phyloP scores from a whole-genome alignment of 1,140 invertebrate genomes.

The Neodiprion pinetum region DNA sequence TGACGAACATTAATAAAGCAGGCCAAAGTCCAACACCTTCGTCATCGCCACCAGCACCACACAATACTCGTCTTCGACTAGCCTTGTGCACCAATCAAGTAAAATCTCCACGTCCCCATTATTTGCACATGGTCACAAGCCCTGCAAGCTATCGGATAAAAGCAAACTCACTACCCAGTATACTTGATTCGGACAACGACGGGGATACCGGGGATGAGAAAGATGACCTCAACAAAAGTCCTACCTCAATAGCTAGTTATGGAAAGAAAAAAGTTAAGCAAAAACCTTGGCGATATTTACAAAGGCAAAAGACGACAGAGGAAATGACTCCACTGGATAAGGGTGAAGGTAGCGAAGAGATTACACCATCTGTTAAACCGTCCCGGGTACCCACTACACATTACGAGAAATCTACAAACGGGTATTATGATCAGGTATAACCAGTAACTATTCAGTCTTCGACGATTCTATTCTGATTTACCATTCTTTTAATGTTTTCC shows the following conservation, averaged over 20 bases:
- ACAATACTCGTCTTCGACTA: constrained; percentile 46
- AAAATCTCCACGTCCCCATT: constrained; percentile 48
- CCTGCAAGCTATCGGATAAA: constrained; percentile 70
- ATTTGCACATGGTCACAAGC: constrained; percentile 58
- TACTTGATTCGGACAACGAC: constrained; percentile 77
- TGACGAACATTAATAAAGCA: constrained; percentile 39
- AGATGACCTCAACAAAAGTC: constrained; percentile 65
- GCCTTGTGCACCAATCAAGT: constrained; percentile 52
- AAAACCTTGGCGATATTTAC: constrained; percentile 57
- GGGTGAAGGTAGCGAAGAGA: constrained; percentile 10
- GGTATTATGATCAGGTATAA: not conserved
- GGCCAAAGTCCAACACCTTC: constrained; percentile 39
- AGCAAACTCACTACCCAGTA: constrained; percentile 79
- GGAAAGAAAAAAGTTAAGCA: constrained; percentile 49
- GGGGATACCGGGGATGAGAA: constrained; percentile 64
- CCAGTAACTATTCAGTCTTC: too few species aligned
- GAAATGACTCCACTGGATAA: constrained; percentile 53
- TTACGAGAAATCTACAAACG: not conserved
- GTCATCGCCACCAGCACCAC: constrained; percentile 36
- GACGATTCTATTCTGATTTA: too few species aligned
- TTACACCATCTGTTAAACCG: not conserved
- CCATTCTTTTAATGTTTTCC: too few species aligned
- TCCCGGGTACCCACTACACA: not conserved
- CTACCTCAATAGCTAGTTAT: constrained; percentile 64
- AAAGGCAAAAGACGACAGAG: constrained; percentile 55